Evolutionary conservation across 2,888 invertebrate genomes (phyloP).

Genomic region (Xanthia togata): DNA sequence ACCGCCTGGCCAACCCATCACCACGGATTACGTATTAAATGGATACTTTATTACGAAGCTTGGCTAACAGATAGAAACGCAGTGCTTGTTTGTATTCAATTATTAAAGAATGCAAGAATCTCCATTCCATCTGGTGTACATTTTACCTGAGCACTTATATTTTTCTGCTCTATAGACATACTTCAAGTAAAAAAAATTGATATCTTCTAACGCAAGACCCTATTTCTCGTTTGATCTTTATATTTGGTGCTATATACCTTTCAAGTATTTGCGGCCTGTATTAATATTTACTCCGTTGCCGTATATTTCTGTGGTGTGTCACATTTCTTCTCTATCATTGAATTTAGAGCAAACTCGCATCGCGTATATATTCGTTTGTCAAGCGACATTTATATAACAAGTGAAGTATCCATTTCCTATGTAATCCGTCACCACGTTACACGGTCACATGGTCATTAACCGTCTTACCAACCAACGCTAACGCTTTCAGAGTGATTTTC

Average conservation of each 20-base stretch:
- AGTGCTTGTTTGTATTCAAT: slow-evolving; percentile 7
- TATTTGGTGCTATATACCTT: not conserved
- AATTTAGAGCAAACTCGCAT: not conserved
- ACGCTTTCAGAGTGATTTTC: slow-evolving; percentile 56
- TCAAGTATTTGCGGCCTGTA: not conserved
- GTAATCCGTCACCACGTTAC: slow-evolving; percentile 15
- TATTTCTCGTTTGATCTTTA: not conserved
- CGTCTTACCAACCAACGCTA: slow-evolving; percentile 53
- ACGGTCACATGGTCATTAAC: slow-evolving; percentile 47
- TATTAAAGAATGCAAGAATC: not conserved
- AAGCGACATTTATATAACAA: not conserved
- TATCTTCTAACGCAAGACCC: not conserved
- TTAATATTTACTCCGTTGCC: not conserved
- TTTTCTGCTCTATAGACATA: not conserved
- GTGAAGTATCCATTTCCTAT: slow-evolving; percentile 41
- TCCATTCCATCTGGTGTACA: not conserved
- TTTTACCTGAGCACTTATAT: not conserved
- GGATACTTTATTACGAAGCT: not conserved
- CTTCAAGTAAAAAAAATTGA: not conserved
- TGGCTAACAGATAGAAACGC: not conserved
- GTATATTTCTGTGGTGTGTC: not conserved
- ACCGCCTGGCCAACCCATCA: slow-evolving; percentile 49
- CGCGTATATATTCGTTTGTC: not conserved
- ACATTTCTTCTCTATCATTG: not conserved
- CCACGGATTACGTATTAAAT: slow-evolving; percentile 34